These are phyloP conservation scores for Australoheros facetus DNA, from an alignment of 2,797 vertebrate genomes.

Conservation along the genomic window DNA sequence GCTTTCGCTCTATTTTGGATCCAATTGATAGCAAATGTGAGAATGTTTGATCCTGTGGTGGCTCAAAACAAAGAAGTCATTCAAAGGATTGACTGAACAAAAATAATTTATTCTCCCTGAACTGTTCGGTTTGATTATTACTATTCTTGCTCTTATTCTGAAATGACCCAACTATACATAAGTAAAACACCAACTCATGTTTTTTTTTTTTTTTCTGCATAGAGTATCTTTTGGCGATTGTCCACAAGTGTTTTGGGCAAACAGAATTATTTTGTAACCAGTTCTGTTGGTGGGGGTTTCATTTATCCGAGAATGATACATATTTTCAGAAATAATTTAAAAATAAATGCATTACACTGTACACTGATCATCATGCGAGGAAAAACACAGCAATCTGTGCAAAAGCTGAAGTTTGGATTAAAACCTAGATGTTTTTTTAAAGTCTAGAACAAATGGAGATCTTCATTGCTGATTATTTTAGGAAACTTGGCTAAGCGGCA, in stretches of 20 bases:
- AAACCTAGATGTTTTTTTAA: background rate
- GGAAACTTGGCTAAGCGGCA: background rate
- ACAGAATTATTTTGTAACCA: background rate
- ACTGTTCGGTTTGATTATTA: background rate
- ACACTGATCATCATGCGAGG: background rate
- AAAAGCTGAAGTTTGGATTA: background rate
- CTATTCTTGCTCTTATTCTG: background rate
- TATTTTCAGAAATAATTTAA: background rate
- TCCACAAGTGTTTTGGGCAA: background rate
- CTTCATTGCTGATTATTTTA: background rate
- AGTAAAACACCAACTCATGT: background rate
- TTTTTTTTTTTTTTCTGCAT: rapidly evolving
- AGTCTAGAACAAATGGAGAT: background rate
- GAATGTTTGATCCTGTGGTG: background rate
- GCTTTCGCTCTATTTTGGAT: background rate
- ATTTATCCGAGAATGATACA: background rate
- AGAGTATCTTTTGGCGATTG: background rate
- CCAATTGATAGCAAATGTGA: background rate
- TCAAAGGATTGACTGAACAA: background rate
- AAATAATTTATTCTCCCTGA: background rate
- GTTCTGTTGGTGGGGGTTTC: background rate
- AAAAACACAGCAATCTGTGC: background rate
- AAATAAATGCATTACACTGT: background rate
- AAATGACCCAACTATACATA: background rate
- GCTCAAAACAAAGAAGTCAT: background rate